Evolutionary conservation across 1,140 invertebrate species (phyloP).

Genomic region (Drosophila aff.): DNA sequence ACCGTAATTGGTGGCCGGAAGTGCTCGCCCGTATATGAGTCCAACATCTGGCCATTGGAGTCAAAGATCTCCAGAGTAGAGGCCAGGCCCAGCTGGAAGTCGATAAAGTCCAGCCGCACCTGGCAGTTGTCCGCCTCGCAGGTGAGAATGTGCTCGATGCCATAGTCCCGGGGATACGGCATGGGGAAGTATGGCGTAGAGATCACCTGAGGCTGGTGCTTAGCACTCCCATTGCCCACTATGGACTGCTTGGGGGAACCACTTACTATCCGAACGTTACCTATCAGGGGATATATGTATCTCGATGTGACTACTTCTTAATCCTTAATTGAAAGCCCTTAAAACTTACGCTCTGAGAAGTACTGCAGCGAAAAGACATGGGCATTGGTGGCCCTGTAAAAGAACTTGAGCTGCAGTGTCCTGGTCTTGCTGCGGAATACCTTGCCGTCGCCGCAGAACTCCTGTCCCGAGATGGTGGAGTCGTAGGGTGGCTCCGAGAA

Average conservation of each 20-base stretch:
- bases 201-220: constrained; percentile 84
- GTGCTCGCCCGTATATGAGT: constrained; percentile 88
- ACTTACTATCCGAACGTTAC: constrained; percentile 88
- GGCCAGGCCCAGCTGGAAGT: constrained; percentile 89
- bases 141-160: constrained; percentile 88
- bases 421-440: constrained; percentile 88
- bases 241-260: constrained; percentile 84
- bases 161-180: constrained; percentile 89
- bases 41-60: constrained; percentile 89
- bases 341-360: constrained; percentile 88
- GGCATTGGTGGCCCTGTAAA: constrained; percentile 88
- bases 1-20: constrained; percentile 90
- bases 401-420: constrained; percentile 87
- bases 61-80: constrained; percentile 92
- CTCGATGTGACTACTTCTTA: not conserved
- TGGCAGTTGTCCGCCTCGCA: constrained; percentile 87
- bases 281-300: constrained; percentile 76
- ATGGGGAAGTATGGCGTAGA: constrained; percentile 90
- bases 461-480: constrained; percentile 87
- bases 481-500: constrained; percentile 90
- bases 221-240: constrained; percentile 65
- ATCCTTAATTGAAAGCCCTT: accelerated
- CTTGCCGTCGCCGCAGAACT: constrained; percentile 88
- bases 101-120: constrained; percentile 89
- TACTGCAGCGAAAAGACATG: constrained; percentile 89